A percentile compares a stretch with the other conserved stretches of the same genome.
Evolutionary conservation across 92 coral and sea anemone species (phyloP).

Genomic region (Siderastrea radians): DNA sequence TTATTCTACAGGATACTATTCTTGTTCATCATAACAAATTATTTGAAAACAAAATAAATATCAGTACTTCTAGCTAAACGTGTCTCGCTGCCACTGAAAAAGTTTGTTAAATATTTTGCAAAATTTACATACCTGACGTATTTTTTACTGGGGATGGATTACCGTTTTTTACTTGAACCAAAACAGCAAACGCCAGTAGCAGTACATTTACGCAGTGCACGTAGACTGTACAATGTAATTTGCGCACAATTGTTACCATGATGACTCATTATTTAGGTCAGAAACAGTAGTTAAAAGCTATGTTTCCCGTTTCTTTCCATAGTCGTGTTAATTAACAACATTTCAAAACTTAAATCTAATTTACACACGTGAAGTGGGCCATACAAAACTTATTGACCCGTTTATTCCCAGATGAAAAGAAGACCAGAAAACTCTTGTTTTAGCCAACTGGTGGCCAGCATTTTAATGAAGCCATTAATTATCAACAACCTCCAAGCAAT

Average conservation of each 20-base stretch:
- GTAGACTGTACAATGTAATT: background rate
- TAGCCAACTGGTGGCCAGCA: constrained; percentile 26
- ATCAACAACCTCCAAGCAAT: constrained; percentile 4
- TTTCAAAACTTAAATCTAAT: background rate
- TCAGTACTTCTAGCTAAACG: background rate
- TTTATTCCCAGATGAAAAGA: background rate
- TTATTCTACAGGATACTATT: background rate
- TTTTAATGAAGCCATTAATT: constrained; percentile 17
- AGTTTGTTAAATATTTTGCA: background rate
- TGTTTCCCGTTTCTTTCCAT: background rate
- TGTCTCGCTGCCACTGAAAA: background rate
- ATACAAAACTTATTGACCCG: constrained; percentile 25
- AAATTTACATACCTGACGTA: constrained; percentile 12
- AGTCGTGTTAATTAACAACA: background rate
- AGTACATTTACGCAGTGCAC: background rate
- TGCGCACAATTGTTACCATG: background rate
- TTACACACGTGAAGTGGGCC: background rate
- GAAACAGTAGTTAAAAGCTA: background rate
- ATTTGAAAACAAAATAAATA: background rate
- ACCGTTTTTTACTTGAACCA: background rate
- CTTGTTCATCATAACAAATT: background rate
- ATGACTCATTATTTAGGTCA: background rate
- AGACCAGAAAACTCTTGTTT: constrained; percentile 16
- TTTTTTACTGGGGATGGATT: background rate
- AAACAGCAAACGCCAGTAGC: background rate